A percentile compares a stretch with the other conserved stretches of the same genome.
Conservation (phyloP, 2,113 vertebrate genomes). For the Noctilio leporinus region DNA sequence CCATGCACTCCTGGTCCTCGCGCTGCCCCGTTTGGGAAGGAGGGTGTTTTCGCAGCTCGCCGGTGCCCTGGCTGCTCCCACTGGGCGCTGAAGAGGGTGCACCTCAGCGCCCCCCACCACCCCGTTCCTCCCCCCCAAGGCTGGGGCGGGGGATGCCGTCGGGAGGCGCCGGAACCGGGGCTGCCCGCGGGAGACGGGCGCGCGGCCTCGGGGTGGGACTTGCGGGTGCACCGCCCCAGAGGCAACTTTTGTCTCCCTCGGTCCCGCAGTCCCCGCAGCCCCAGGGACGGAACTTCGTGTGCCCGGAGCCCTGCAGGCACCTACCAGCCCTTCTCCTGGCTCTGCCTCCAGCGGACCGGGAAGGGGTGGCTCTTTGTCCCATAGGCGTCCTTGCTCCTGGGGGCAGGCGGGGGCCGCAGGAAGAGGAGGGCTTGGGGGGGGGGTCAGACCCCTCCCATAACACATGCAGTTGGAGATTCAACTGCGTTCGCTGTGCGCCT, state of each 20-base stretch:
- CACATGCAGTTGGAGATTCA: background rate
- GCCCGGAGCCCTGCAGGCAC: background rate
- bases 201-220: background rate
- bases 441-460: background rate
- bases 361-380: background rate
- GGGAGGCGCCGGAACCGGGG: background rate
- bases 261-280: background rate
- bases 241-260: background rate
- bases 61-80: background rate
- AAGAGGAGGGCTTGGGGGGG: background rate
- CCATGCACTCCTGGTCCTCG: background rate
- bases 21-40: background rate
- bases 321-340: background rate
- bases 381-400: background rate
- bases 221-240: background rate
- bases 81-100: slow-evolving; percentile 5
- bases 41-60: slow-evolving; percentile 29
- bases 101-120: background rate
- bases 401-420: background rate
- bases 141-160: background rate
- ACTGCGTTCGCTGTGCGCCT: background rate
- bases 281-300: background rate
- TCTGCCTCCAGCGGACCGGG: background rate
- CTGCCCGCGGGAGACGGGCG: background rate
- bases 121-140: background rate